These are phyloP conservation scores for Craniophora ligustri DNA, from an alignment of 2,888 invertebrate species.

Conservation along the genomic window DNA sequence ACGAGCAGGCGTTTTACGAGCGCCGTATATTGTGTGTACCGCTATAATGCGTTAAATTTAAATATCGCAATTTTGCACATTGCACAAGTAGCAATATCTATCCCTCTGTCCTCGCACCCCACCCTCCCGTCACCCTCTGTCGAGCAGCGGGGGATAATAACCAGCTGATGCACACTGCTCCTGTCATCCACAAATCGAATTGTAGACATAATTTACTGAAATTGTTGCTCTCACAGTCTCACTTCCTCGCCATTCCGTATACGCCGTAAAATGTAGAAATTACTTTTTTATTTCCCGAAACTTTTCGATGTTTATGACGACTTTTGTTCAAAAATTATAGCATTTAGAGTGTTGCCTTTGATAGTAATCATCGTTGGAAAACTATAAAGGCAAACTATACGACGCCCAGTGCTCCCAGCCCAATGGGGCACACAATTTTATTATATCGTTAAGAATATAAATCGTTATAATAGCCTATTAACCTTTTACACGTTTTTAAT, in stretches of 20 bases:
- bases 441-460: slow-evolving; percentile 40
- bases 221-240: slow-evolving; percentile 35
- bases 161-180: slow-evolving; percentile 35
- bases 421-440: slow-evolving; percentile 28
- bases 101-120: slow-evolving; percentile 22
- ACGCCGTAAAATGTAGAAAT: slow-evolving; percentile 31
- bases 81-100: slow-evolving; percentile 2
- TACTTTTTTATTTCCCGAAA: slow-evolving; percentile 40
- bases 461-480: slow-evolving; percentile 45
- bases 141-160: slow-evolving; percentile 9
- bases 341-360: slow-evolving; percentile 46
- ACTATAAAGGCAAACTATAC: slow-evolving; percentile 31
- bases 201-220: slow-evolving; percentile 36
- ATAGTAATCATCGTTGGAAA: slow-evolving; percentile 41
- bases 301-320: slow-evolving; percentile 37
- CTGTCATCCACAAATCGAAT: slow-evolving; percentile 40
- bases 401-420: slow-evolving; percentile 8
- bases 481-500: slow-evolving; percentile 47
- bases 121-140: slow-evolving; percentile 23
- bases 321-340: slow-evolving; percentile 39
- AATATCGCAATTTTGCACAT: slow-evolving; percentile 27
- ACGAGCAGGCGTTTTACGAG: background rate
- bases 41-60: slow-evolving; percentile 20
- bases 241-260: slow-evolving; percentile 15
- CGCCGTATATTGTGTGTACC: too few relatives aligned